phyloP scores from a whole-genome alignment of 2,113 vertebrate genomes.

The Trematocara nigrifrons region DNA sequence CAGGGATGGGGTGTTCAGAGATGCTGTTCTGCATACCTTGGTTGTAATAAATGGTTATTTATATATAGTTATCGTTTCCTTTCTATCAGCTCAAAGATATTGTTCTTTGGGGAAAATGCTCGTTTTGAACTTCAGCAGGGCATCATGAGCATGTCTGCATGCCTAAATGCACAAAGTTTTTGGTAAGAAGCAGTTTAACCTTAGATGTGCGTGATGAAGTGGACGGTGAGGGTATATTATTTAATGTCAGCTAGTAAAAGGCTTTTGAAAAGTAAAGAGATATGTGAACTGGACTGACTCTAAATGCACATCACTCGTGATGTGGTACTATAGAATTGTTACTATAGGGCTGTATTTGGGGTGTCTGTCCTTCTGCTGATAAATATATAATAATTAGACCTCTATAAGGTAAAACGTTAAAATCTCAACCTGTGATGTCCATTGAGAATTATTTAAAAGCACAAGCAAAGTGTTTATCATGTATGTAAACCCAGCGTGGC shows the following conservation, averaged over 20 bases:
- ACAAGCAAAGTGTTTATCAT: background rate
- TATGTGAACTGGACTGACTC: too few relatives aligned
- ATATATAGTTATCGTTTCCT: background rate
- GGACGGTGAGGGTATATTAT: background rate
- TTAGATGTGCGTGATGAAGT: background rate
- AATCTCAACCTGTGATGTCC: background rate
- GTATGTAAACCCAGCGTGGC: background rate
- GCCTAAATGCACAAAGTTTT: background rate
- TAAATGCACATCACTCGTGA: background rate
- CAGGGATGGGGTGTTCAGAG: background rate
- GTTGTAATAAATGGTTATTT: background rate
- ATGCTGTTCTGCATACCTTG: background rate
- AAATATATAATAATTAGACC: background rate
- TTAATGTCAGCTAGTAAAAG: background rate
- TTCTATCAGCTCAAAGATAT: background rate
- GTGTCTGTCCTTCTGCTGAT: background rate
- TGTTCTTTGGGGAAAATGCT: background rate
- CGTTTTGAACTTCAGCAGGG: accelerated
- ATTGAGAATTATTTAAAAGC: background rate
- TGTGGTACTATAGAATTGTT: background rate
- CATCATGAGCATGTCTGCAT: accelerated
- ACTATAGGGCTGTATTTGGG: background rate
- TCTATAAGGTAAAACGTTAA: background rate
- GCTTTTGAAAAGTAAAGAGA: background rate
- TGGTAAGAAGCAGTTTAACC: background rate